phyloP scores from a whole-genome alignment of 2,888 invertebrate species.

The Parnassius glacialis region DNA sequence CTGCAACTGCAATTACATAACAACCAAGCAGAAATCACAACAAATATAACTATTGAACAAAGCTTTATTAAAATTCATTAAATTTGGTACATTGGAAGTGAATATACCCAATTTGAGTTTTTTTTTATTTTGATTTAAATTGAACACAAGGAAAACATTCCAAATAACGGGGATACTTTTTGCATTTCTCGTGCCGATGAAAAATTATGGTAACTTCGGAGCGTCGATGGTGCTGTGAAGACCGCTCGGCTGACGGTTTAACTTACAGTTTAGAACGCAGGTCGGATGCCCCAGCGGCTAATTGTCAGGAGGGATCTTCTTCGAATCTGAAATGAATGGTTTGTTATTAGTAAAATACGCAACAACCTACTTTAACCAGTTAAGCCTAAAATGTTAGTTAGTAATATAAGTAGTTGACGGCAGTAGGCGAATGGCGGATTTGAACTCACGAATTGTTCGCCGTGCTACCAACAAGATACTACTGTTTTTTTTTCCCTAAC shows the following conservation, averaged over 20 bases:
- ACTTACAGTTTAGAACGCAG: constrained; percentile 87
- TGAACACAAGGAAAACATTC: too few species aligned
- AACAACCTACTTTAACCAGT: neutral
- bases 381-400: too few species aligned
- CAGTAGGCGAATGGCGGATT: too few species aligned
- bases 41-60: constrained; percentile 8
- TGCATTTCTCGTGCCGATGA: neutral
- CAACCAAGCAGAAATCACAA: constrained; percentile 67
- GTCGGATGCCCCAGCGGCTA: constrained; percentile 86
- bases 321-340: constrained; percentile 64
- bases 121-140: too few species aligned
- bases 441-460: too few species aligned
- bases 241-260: constrained; percentile 56
- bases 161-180: too few species aligned
- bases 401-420: too few species aligned
- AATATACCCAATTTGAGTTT: too few species aligned
- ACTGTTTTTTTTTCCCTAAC: too few species aligned
- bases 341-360: neutral
- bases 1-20: constrained; percentile 65
- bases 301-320: constrained; percentile 86
- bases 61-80: too few species aligned
- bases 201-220: neutral
- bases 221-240: constrained; percentile 39
- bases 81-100: too few species aligned
- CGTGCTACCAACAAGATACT: too few species aligned